These are phyloP conservation scores for Melanostoma scalare DNA, from an alignment of 2,888 invertebrate species.

Conservation along the genomic window DNA sequence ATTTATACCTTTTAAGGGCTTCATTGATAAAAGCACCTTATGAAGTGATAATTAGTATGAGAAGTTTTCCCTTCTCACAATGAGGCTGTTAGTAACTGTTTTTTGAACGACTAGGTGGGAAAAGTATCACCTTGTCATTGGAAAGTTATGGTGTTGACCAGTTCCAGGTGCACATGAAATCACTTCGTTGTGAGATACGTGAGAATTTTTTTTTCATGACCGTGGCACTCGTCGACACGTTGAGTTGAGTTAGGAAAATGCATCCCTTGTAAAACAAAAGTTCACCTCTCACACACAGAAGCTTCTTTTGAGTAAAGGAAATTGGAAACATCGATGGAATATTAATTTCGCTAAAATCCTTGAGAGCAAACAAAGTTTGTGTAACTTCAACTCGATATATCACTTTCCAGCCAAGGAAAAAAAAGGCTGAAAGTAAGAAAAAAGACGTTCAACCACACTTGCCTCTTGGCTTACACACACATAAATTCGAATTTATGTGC, in stretches of 20 bases:
- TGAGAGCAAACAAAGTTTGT: background rate
- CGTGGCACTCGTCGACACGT: background rate
- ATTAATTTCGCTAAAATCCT: constrained; percentile 12
- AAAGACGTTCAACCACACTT: too few species aligned
- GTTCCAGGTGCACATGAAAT: too few species aligned
- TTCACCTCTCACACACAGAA: background rate
- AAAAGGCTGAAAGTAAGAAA: background rate
- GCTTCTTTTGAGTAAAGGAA: background rate
- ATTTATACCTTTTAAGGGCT: constrained; percentile 33
- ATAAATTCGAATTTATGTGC: too few species aligned
- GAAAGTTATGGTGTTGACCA: too few species aligned
- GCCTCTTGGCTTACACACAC: too few species aligned
- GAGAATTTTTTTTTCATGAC: constrained; percentile 17
- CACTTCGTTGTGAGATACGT: background rate
- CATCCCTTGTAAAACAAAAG: constrained; percentile 16
- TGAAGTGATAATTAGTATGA: constrained; percentile 44
- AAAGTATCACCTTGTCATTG: too few species aligned
- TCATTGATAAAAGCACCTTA: constrained; percentile 43
- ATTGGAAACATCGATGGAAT: constrained; percentile 18
- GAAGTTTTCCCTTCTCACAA: too few species aligned
- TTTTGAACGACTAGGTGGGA: background rate
- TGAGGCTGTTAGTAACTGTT: background rate
- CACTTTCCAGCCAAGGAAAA: background rate
- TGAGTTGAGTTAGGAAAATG: constrained; percentile 18
- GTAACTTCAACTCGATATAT: too few species aligned